Percentiles rank a stretch among this genome's conserved stretches.
phyloP scores from a whole-genome alignment of 2,797 vertebrate species.

The Oreonectes daqikongensis region DNA sequence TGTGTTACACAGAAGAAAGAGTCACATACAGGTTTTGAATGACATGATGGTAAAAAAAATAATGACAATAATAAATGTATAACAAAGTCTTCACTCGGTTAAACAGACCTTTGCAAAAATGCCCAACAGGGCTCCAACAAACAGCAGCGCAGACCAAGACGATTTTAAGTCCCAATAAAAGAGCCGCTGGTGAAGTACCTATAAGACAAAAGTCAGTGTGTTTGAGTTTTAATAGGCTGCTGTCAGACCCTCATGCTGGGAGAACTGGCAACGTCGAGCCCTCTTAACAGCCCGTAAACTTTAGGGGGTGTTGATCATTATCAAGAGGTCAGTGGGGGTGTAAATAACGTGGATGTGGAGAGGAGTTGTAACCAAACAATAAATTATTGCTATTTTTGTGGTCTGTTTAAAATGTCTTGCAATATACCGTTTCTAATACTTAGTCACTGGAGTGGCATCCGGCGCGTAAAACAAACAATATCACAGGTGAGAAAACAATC shows the following conservation, averaged over 20 bases:
- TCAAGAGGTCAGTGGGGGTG: slow-evolving; percentile 44
- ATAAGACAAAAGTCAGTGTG: slow-evolving; percentile 22
- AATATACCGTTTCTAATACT: slow-evolving; percentile 9
- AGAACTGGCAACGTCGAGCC: slow-evolving; percentile 31
- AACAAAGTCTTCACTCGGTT: background rate
- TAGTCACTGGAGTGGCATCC: background rate
- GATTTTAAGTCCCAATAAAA: slow-evolving; percentile 32
- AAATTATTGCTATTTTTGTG: background rate
- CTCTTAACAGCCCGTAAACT: slow-evolving; percentile 60
- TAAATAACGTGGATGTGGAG: slow-evolving; percentile 13
- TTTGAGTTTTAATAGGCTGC: slow-evolving; percentile 55
- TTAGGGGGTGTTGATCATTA: slow-evolving; percentile 58
- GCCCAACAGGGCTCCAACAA: background rate
- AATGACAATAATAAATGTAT: too few species aligned
- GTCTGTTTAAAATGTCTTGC: background rate
- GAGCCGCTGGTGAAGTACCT: slow-evolving; percentile 28
- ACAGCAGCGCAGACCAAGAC: background rate
- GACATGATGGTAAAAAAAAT: too few species aligned
- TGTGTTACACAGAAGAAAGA: too few species aligned
- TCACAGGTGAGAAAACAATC: slow-evolving; percentile 14
- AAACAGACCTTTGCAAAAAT: background rate
- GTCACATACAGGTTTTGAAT: too few species aligned
- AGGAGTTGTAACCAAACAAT: background rate
- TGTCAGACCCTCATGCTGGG: slow-evolving; percentile 47
- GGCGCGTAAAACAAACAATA: slow-evolving; percentile 7